A percentile compares a stretch with the other conserved stretches of the same genome.
Evolutionary conservation across 2,888 invertebrate genomes (phyloP).

Genomic region (Athalia circularis): DNA sequence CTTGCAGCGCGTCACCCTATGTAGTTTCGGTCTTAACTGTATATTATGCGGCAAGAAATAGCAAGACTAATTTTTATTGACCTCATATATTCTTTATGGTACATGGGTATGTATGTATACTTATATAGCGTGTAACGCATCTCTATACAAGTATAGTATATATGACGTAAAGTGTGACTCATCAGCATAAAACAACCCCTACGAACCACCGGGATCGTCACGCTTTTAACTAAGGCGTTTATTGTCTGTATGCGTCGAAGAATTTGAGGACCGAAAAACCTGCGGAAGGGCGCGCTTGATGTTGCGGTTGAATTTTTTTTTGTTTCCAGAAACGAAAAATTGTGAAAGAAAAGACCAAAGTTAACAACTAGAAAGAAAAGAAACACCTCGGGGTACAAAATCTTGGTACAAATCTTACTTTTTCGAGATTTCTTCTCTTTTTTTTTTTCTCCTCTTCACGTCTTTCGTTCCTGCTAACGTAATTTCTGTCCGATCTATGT

Average conservation of each 20-base stretch:
- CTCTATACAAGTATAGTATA: background rate
- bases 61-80: constrained; percentile 36
- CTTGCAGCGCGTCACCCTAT: background rate
- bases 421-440: constrained; percentile 16
- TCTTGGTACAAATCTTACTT: background rate
- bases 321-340: no score
- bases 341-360: no score
- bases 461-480: constrained; percentile 51
- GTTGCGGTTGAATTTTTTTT: no score
- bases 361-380: no score
- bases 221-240: no score
- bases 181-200: constrained; percentile 41
- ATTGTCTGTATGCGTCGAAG: no score
- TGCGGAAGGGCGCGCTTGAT: no score
- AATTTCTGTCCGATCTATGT: constrained; percentile 47
- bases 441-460: constrained; percentile 48
- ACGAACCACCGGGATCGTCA: background rate
- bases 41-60: background rate
- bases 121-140: no score
- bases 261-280: no score
- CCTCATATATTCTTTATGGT: background rate
- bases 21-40: background rate
- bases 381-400: no score
- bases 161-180: constrained; percentile 34
- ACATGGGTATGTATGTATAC: background rate